These are phyloP conservation scores for Strix aluco DNA, from an alignment of 2,113 vertebrate genomes.

Conservation along the genomic window DNA sequence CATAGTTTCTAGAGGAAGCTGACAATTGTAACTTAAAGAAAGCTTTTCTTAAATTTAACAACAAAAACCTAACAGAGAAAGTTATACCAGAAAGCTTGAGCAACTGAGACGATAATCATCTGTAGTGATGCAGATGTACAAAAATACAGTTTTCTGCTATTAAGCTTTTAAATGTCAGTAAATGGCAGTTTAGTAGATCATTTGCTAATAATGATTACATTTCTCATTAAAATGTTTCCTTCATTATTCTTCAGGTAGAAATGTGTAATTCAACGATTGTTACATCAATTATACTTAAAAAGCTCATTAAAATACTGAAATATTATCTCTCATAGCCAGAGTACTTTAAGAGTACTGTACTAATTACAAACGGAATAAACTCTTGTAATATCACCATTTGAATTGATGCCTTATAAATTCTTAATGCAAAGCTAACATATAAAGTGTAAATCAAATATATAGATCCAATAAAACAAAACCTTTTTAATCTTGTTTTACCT, in stretches of 20 bases:
- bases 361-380: slow-evolving; percentile 88
- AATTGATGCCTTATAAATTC: slow-evolving; percentile 87
- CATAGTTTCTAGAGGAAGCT: slow-evolving; percentile 66
- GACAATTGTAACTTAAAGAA: slow-evolving; percentile 67
- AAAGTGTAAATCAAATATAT: slow-evolving; percentile 89
- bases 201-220: slow-evolving; percentile 87
- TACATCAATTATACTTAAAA: slow-evolving; percentile 87
- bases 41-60: slow-evolving; percentile 69
- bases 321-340: slow-evolving; percentile 82
- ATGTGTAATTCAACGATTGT: slow-evolving; percentile 84
- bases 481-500: slow-evolving; percentile 87
- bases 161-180: slow-evolving; percentile 82
- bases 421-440: slow-evolving; percentile 89
- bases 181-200: slow-evolving; percentile 82
- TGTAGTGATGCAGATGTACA: slow-evolving; percentile 56
- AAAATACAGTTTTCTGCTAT: slow-evolving; percentile 71
- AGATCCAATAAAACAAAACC: slow-evolving; percentile 85
- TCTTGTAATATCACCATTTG: slow-evolving; percentile 83
- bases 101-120: slow-evolving; percentile 40
- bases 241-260: slow-evolving; percentile 87
- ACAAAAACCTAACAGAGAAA: slow-evolving; percentile 58
- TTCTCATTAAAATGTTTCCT: slow-evolving; percentile 87
- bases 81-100: slow-evolving; percentile 45
- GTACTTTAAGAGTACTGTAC: slow-evolving; percentile 81
- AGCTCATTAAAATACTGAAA: slow-evolving; percentile 86